Evolutionary conservation across 2,888 invertebrate genomes (phyloP).

Genomic region (Phaedon cochleariae): DNA sequence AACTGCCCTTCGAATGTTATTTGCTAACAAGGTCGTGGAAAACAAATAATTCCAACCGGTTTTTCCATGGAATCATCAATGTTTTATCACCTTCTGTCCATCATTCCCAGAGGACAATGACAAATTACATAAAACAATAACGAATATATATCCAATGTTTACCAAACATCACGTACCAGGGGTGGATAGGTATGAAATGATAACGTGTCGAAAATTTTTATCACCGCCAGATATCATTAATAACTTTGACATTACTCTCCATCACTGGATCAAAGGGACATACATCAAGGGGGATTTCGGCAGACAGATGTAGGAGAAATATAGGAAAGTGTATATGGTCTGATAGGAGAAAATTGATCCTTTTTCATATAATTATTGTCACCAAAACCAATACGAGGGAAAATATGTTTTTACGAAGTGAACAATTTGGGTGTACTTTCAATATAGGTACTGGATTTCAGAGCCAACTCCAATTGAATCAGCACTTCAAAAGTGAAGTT

Average conservation of each 20-base stretch:
- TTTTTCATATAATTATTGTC: neutral
- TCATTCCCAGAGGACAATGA: neutral
- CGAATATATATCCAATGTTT: conserved; percentile 25
- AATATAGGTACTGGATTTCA: no score
- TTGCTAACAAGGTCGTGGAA: no score
- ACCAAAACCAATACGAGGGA: no score
- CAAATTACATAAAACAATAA: neutral
- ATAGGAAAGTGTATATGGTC: neutral
- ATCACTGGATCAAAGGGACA: conserved; percentile 40
- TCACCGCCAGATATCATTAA: conserved; percentile 38
- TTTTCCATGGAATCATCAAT: neutral
- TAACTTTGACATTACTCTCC: conserved; percentile 38
- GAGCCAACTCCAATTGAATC: no score
- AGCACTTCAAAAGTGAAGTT: no score
- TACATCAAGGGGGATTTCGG: conserved; percentile 25
- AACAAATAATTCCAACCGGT: neutral
- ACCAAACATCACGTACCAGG: conserved; percentile 22
- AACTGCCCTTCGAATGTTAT: no score
- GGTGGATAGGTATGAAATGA: conserved; percentile 24
- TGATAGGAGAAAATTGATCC: neutral
- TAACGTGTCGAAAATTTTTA: conserved; percentile 42
- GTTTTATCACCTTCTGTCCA: neutral
- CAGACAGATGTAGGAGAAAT: neutral
- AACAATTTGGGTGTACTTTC: no score
- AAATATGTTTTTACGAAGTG: no score